phyloP scores from a whole-genome alignment of 2,113 vertebrate genomes.

The Barbus barbus region DNA sequence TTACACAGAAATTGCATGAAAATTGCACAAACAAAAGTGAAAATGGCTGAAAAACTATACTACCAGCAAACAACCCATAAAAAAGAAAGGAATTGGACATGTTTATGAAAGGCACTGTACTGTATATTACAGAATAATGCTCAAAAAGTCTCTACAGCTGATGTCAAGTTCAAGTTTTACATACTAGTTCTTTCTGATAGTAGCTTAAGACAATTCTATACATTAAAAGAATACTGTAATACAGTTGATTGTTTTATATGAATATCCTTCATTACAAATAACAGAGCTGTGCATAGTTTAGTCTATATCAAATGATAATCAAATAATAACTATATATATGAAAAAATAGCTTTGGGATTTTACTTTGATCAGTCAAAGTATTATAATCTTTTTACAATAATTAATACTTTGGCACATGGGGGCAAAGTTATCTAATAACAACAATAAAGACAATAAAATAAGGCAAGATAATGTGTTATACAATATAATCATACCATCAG shows the following conservation, averaged over 20 bases:
- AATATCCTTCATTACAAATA: conserved; percentile 6
- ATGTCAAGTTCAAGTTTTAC: conserved; percentile 47
- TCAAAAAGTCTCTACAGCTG: conserved; percentile 12
- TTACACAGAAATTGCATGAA: too few relatives aligned
- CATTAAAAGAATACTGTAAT: conserved; percentile 33
- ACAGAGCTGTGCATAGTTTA: neutral
- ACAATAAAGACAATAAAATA: conserved; percentile 48
- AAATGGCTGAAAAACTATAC: neutral
- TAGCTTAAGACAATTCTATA: conserved; percentile 8
- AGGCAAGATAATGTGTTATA: conserved; percentile 53
- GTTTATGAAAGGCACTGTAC: conserved; percentile 18
- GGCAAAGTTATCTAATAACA: conserved; percentile 41
- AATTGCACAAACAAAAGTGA: neutral
- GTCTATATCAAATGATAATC: conserved; percentile 25
- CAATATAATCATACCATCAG: conserved; percentile 62
- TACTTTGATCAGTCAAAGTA: conserved; percentile 9
- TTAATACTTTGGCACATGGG: conserved; percentile 53
- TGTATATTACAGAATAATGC: conserved; percentile 36
- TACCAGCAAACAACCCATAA: neutral
- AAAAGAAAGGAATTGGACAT: neutral
- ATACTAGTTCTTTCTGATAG: conserved; percentile 25
- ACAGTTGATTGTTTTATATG: conserved; percentile 1
- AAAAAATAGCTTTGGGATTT: conserved; percentile 12
- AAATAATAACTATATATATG: neutral
- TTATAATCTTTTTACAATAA: neutral